Base-by-base conservation (phyloP, 2,113 vertebrate species). In the Nothobranchius kuhntae region DNA sequence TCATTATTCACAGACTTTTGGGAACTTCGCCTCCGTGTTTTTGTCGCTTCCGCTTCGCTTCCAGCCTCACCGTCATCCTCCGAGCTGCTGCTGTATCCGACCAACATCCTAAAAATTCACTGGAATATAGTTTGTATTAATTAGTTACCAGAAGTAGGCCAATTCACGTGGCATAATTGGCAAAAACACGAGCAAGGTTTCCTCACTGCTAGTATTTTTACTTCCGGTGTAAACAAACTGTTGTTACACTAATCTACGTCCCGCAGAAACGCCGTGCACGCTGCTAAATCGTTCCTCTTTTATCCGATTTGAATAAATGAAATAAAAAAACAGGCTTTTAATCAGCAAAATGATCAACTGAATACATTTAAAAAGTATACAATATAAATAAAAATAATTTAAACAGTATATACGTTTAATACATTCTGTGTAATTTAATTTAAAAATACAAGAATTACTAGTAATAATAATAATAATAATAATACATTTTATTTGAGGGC, bases 41-140 rank as follows among this genome's bases (percentile, higher is more conserved):
- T 7, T 50, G 56, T 24, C 21, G 42, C 40, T 47, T 47, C 46
- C 48, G 48, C 6, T 44, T 48, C 52, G n/a, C 38, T 11, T 40
- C 15, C 38, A 40, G 38, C 7, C 38, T 84, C 87, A 9, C 21
- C 9, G 21, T 91, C 92, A 0, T 93, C 92, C 52, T 92, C 92
- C 1, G 92, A 92, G 66, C 92, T 93, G 83, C 92, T 68, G 81
- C 93, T 94, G 81, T 94, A 93, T 42, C 75, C 80, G 1, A 93
- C 92, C 15, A 94, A 67, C 93, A 94, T 94, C 30, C 12, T 51
- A 4, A 3, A 40, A 2, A 9, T 9, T 11, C 2, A 5, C 6
- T 24, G 45, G 4, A 3, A 46, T 64, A 45, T 51, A 26, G 3
- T 36, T 12, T 3, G 1, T 30, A 4, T 30, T 3, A 30, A 4